phyloP scores from a whole-genome alignment of 2,797 vertebrate species.

The Chromobotia macracanthus region DNA sequence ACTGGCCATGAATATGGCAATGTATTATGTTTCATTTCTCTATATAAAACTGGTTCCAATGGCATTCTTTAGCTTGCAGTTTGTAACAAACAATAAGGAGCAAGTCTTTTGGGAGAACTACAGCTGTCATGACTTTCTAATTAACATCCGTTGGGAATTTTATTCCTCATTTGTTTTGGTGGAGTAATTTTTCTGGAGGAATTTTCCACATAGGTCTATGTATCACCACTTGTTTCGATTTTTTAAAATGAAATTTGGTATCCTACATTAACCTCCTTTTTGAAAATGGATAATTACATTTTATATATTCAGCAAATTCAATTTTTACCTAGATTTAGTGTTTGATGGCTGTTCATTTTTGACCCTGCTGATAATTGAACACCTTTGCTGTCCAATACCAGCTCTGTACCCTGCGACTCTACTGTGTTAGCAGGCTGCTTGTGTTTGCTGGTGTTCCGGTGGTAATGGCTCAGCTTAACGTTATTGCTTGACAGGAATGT shows the following conservation, averaged over 20 bases:
- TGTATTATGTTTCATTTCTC: neutral
- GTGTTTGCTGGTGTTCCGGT: slow-evolving; percentile 15
- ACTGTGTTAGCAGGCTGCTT: slow-evolving; percentile 20
- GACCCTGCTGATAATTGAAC: neutral
- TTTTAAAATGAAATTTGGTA: too few species aligned
- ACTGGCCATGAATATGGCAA: too few species aligned
- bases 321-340: too few species aligned
- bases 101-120: too few species aligned
- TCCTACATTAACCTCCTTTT: too few species aligned
- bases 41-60: neutral
- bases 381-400: neutral
- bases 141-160: neutral
- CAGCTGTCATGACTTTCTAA: too few species aligned
- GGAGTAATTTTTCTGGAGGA: too few species aligned
- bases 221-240: too few species aligned
- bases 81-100: neutral
- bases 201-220: too few species aligned
- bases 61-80: neutral
- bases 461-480: slow-evolving; percentile 37
- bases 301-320: too few species aligned
- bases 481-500: slow-evolving; percentile 30
- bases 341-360: neutral
- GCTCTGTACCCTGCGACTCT: slow-evolving; percentile 17
- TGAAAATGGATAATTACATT: too few species aligned
- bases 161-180: neutral